Percentiles rank a stretch among this genome's conserved stretches.
phyloP scores from a whole-genome alignment of 2,113 vertebrate genomes.

The Gymnocephalus cernua region DNA sequence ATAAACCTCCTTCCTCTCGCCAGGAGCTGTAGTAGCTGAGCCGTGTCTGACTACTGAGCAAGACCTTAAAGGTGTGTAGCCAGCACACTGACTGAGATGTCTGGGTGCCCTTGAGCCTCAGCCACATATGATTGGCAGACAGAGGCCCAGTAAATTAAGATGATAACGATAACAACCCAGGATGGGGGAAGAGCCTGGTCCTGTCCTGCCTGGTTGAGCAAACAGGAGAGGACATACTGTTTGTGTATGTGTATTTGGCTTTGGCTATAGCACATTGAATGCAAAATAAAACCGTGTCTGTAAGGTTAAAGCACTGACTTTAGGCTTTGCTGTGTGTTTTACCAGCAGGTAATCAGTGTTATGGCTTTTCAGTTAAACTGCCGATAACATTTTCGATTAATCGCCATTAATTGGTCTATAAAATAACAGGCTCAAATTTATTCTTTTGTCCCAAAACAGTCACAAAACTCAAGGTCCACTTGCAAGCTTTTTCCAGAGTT shows the following conservation, averaged over 20 bases:
- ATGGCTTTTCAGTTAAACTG: not conserved
- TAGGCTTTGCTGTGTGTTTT: not conserved
- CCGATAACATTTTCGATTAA: not conserved
- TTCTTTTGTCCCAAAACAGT: not conserved
- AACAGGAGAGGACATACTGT: not conserved
- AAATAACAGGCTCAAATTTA: not conserved
- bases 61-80: constrained; percentile 63
- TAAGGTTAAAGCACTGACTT: not conserved
- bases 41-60: constrained; percentile 49
- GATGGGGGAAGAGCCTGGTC: constrained; percentile 24
- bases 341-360: not conserved
- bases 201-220: constrained; percentile 26
- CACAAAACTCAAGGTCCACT: not conserved
- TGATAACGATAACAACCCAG: constrained; percentile 57
- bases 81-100: constrained; percentile 54
- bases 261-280: not conserved
- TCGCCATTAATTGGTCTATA: not conserved
- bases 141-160: constrained; percentile 74
- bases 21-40: constrained; percentile 52
- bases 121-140: constrained; percentile 74
- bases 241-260: not conserved
- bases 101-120: constrained; percentile 64
- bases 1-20: constrained; percentile 47
- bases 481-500: not conserved
- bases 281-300: not conserved